Evolutionary conservation across 2,888 invertebrate species (phyloP).

Genomic region (Pinctada fucata): DNA sequence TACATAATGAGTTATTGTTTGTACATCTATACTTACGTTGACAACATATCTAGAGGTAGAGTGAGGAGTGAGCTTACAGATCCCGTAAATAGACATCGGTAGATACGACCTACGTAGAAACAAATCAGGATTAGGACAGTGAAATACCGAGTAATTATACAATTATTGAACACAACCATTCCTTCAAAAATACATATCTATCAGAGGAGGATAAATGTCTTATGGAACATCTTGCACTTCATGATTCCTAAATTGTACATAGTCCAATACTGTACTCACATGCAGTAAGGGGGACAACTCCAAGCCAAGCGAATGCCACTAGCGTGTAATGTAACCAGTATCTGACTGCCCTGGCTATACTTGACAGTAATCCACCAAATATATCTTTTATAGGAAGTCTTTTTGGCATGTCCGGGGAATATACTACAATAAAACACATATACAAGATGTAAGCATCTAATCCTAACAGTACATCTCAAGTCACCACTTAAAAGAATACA

Average conservation of each 20-base stretch:
- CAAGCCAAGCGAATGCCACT: constrained; percentile 98
- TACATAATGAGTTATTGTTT: too few species aligned
- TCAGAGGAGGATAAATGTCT: too few species aligned
- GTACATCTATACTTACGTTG: constrained; percentile 80
- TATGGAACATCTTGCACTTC: too few species aligned
- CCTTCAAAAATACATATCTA: too few species aligned
- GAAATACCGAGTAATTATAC: too few species aligned
- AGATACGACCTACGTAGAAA: constrained; percentile 83
- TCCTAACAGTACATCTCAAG: neutral
- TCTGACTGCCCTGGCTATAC: constrained; percentile 93
- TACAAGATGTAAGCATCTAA: neutral
- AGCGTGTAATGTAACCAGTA: constrained; percentile 98
- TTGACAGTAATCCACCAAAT: constrained; percentile 91
- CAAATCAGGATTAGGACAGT: neutral
- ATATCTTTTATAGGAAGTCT: constrained; percentile 95
- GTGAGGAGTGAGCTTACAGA: constrained; percentile 88
- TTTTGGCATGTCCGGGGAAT: constrained; percentile 99
- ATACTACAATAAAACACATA: constrained; percentile 80
- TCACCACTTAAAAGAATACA: neutral
- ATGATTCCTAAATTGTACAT: too few species aligned
- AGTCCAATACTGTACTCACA: constrained; percentile 79
- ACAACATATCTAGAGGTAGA: constrained; percentile 93
- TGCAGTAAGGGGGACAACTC: constrained; percentile 95
- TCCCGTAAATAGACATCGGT: constrained; percentile 93
- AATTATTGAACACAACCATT: too few species aligned